A percentile compares a stretch with the other conserved stretches of the same genome.
Conservation (phyloP, 2,888 invertebrate genomes). For the Brachypalpus laphriformis region DNA sequence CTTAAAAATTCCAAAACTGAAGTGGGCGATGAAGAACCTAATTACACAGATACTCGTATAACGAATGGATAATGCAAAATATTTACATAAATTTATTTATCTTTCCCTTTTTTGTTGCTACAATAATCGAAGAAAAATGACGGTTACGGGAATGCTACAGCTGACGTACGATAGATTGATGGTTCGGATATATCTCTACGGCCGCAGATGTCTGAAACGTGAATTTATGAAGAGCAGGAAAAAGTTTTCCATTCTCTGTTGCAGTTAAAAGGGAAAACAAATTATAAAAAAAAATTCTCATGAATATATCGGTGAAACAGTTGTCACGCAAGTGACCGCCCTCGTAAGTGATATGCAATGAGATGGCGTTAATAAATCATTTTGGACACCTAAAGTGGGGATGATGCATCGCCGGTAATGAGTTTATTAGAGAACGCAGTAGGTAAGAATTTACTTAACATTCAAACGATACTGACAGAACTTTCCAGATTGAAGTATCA, state of each 20-base stretch:
- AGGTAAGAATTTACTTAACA: too few relatives aligned
- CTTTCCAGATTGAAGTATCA: too few relatives aligned
- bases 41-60: background rate
- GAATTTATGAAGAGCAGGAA: background rate
- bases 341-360: background rate
- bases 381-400: too few relatives aligned
- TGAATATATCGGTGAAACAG: too few relatives aligned
- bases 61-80: too few relatives aligned
- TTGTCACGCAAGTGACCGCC: background rate
- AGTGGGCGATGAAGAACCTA: background rate
- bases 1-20: background rate
- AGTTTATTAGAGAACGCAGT: too few relatives aligned
- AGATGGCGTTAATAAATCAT: background rate
- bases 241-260: background rate
- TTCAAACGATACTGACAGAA: too few relatives aligned
- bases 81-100: too few relatives aligned
- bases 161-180: background rate
- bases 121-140: background rate
- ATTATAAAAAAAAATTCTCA: background rate
- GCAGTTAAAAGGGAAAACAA: background rate
- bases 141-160: background rate
- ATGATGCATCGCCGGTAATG: too few relatives aligned
- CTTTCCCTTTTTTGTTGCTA: too few relatives aligned
- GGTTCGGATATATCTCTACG: background rate
- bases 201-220: background rate